Evolutionary conservation across 1,140 invertebrate genomes (phyloP), one percentile per base, ranked within the genome.

Genomic region (Pachypeltis micranthus): DNA sequence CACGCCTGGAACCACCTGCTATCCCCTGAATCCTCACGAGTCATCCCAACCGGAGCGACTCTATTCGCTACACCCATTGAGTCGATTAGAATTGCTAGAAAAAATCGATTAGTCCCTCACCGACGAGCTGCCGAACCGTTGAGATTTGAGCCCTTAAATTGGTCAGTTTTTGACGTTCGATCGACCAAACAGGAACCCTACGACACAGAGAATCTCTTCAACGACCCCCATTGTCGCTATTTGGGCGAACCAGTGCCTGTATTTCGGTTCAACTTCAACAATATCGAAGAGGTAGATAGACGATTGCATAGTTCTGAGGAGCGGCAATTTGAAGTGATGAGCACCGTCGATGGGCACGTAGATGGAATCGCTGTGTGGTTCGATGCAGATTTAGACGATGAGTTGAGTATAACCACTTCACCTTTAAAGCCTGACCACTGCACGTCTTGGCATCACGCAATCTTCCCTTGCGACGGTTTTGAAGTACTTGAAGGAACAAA

Each of bases 301-400:
- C 63, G 63, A 55, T 55, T 69, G 19, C 39, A 66, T 25, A 59
- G 59, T 19, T 19, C 59, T 24, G 51, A 64, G 34, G 16, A 28
- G 1, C 25, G 63, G 27, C 19, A 12, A 4, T 25, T 66, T 19
- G 34, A 59, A 2, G 19, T 66, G 28, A 51, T 24, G 12, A 51
- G 44, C 21, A 62, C 44, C 23, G 10, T 27, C n/a, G 19, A 47
- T 44, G 83, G 83, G n/a, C 71, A 70, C 55, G 68, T 86, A 3
- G 83, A 87, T 76, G 80, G 79, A 23, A 72, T 87, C 44, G 79
- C 81, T 28, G 77, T 84, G 12, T 89, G 84, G 84, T 91, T 90
- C 74, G 81, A 85, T 69, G 75, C 90, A 57, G 71, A 84, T 70
- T 74, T 91, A n/a, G 81, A 85, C 69, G 78, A 85, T 19, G 76